Evolutionary conservation across 1,140 invertebrate species (phyloP).

Genomic region (Homarus americanus): DNA sequence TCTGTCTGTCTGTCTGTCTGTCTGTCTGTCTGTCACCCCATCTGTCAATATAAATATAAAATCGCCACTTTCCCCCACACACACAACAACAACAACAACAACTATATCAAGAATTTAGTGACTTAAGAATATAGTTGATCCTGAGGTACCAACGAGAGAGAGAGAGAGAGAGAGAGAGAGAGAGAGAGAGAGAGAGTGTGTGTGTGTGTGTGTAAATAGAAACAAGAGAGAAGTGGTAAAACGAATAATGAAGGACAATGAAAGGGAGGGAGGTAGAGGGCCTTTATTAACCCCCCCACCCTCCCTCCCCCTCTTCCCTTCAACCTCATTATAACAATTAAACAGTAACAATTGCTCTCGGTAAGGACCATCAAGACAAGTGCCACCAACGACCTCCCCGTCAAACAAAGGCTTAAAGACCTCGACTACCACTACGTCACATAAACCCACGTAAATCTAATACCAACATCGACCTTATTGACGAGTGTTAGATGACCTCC

Average conservation of each 20-base stretch:
- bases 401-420: too few relatives aligned
- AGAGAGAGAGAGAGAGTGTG: conserved; percentile 10
- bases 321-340: conserved; percentile 64
- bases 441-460: too few relatives aligned
- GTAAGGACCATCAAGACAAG: conserved; percentile 32
- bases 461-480: too few relatives aligned
- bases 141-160: too few relatives aligned
- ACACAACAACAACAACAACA: too few relatives aligned
- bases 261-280: conserved; percentile 26
- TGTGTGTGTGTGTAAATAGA: background rate
- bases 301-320: conserved; percentile 13
- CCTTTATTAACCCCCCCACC: background rate
- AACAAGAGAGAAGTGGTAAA: conserved; percentile 19
- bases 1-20: background rate
- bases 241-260: background rate
- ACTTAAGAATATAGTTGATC: too few relatives aligned
- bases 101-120: too few relatives aligned
- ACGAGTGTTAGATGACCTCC: too few relatives aligned
- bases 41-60: background rate
- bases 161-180: background rate
- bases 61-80: too few relatives aligned
- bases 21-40: background rate
- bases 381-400: background rate
- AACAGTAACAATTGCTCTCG: conserved; percentile 65
- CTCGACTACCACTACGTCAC: too few relatives aligned